Conservation (phyloP, 1,140 invertebrate genomes). For the Tetraneura akinire region DNA sequence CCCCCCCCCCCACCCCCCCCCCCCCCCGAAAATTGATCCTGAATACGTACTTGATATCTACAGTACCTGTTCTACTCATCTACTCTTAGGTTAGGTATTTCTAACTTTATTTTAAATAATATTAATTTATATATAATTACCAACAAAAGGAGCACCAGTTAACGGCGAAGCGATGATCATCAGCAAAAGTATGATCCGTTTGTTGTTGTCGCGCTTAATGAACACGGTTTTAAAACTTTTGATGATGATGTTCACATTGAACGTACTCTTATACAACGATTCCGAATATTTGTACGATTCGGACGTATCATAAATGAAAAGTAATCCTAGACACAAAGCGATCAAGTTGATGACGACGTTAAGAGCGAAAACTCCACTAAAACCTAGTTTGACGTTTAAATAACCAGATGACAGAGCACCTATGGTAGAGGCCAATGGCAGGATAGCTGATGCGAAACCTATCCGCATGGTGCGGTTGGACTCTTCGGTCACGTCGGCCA, state of each 20-base stretch:
- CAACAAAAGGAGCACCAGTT: slow-evolving; percentile 2
- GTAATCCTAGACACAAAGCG: not conserved
- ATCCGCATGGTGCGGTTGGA: slow-evolving; percentile 29
- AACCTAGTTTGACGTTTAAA: slow-evolving; percentile 12
- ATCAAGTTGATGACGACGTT: not conserved
- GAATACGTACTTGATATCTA: too few relatives aligned
- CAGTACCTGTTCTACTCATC: too few relatives aligned
- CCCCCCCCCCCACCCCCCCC: too few relatives aligned
- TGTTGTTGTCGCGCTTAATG: not conserved
- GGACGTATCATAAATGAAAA: slow-evolving; percentile 16
- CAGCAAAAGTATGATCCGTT: not conserved
- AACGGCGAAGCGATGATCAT: slow-evolving; percentile 38
- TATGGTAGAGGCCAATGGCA: slow-evolving; percentile 4
- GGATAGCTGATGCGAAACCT: not conserved
- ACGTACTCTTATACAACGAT: slow-evolving; percentile 23
- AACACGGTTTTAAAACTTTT: slow-evolving; percentile 5
- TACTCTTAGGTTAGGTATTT: too few relatives aligned
- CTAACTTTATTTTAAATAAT: too few relatives aligned
- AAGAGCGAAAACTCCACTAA: not conserved
- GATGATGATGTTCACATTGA: not conserved
- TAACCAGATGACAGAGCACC: not conserved
- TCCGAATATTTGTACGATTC: not conserved
- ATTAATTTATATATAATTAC: too few relatives aligned
- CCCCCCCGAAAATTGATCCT: too few relatives aligned
- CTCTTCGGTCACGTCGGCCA: slow-evolving; percentile 32